Percentiles rank a stretch among this genome's conserved stretches.
These are phyloP conservation scores for Caenorhabditis wallacei DNA, from an alignment of 2,888 invertebrate genomes.

Conservation along the genomic window DNA sequence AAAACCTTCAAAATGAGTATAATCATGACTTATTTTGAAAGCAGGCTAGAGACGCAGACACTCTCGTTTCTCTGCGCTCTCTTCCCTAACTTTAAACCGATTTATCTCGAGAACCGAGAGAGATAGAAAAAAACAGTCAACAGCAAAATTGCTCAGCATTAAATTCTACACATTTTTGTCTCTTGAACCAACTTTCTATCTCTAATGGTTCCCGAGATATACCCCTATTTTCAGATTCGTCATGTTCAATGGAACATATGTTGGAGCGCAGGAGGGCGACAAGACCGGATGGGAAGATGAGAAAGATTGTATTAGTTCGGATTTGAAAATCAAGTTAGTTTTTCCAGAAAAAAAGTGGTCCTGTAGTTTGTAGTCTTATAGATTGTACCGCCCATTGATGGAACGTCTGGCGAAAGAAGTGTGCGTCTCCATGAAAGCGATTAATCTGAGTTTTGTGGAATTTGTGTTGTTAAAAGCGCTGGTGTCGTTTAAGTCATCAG, in stretches of 20 bases:
- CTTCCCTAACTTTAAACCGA: no score
- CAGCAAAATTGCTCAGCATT: no score
- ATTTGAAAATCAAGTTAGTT: constrained; percentile 71
- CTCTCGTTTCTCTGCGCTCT: no score
- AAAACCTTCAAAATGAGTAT: no score
- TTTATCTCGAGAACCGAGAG: no score
- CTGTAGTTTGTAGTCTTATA: constrained; percentile 31
- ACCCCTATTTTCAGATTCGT: constrained; percentile 63
- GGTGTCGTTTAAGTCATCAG: constrained; percentile 71
- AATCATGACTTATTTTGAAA: no score
- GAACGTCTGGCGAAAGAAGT: constrained; percentile 71
- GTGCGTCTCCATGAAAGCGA: constrained; percentile 67
- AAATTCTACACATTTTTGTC: no score
- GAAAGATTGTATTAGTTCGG: constrained; percentile 66
- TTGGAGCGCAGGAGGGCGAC: constrained; percentile 66
- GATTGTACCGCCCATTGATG: constrained; percentile 75
- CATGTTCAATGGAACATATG: constrained; percentile 76
- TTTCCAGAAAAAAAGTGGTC: neutral
- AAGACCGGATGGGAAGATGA: constrained; percentile 75
- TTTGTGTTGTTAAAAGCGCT: constrained; percentile 73
- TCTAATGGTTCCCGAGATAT: no score
- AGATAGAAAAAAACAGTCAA: no score
- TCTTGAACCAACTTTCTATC: no score
- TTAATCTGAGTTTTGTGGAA: constrained; percentile 69
- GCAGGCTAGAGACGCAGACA: no score